A percentile compares a stretch with the other conserved stretches of the same genome.
These are phyloP conservation scores for Sylvietta virens DNA, from an alignment of 2,113 vertebrate species.

Conservation along the genomic window DNA sequence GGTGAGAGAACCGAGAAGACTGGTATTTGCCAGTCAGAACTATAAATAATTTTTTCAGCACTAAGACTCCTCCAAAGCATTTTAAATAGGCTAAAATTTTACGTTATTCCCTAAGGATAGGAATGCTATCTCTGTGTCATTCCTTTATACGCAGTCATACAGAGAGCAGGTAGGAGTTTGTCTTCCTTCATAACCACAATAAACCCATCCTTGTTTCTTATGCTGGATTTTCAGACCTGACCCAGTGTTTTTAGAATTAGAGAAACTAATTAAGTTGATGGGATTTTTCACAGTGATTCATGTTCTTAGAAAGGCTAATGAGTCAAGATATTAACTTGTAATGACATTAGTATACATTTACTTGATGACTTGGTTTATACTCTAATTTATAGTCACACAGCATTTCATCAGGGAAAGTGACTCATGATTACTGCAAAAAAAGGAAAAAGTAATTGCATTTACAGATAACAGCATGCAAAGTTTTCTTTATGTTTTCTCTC, in stretches of 20 bases:
- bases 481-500: background rate
- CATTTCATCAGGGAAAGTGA: background rate
- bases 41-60: conserved; percentile 41
- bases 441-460: background rate
- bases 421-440: background rate
- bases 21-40: conserved; percentile 23
- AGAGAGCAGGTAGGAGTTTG: background rate
- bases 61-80: background rate
- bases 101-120: background rate
- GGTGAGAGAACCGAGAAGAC: conserved; percentile 13
- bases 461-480: background rate
- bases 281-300: background rate
- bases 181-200: background rate
- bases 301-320: conserved; percentile 16
- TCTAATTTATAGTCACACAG: background rate
- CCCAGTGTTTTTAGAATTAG: background rate
- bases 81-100: conserved; percentile 12
- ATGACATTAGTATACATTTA: background rate
- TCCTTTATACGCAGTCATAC: background rate
- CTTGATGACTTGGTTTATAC: background rate
- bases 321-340: background rate
- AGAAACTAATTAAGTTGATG: background rate
- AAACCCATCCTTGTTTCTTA: background rate
- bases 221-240: background rate
- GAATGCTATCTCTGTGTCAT: background rate